These are phyloP conservation scores for Ophioninae sp. DNA, from an alignment of 2,888 invertebrate genomes.

Conservation along the genomic window DNA sequence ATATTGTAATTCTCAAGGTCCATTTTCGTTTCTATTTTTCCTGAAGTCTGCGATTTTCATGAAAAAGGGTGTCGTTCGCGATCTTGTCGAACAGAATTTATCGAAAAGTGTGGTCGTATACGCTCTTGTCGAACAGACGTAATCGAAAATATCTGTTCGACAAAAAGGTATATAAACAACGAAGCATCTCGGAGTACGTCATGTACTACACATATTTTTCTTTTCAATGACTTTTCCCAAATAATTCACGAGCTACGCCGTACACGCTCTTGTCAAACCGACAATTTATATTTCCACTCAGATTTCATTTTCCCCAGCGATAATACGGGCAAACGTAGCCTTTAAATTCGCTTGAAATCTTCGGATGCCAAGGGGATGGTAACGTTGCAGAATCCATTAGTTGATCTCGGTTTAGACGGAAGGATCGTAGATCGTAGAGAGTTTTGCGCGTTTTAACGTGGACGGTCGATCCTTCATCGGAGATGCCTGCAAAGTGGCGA, in stretches of 20 bases:
- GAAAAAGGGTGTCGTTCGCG: no score
- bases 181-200: no score
- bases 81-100: no score
- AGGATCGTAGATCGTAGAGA: constrained; percentile 29
- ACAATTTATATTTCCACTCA: background rate
- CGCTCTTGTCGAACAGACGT: no score
- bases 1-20: no score
- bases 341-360: background rate
- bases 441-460: constrained; percentile 72
- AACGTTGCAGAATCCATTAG: constrained; percentile 74
- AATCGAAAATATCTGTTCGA: no score
- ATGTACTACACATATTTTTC: no score
- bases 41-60: no score
- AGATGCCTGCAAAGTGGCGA: constrained; percentile 56
- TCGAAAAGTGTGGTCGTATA: no score
- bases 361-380: background rate
- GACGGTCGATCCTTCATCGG: constrained; percentile 76
- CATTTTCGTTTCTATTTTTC: no score
- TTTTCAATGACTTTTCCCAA: background rate
- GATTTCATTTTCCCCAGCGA: background rate
- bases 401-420: constrained; percentile 62
- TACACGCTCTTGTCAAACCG: background rate
- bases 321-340: background rate
- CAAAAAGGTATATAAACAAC: no score
- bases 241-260: background rate